Conservation (phyloP, 2,797 vertebrate genomes). For the Saxicola maurus region DNA sequence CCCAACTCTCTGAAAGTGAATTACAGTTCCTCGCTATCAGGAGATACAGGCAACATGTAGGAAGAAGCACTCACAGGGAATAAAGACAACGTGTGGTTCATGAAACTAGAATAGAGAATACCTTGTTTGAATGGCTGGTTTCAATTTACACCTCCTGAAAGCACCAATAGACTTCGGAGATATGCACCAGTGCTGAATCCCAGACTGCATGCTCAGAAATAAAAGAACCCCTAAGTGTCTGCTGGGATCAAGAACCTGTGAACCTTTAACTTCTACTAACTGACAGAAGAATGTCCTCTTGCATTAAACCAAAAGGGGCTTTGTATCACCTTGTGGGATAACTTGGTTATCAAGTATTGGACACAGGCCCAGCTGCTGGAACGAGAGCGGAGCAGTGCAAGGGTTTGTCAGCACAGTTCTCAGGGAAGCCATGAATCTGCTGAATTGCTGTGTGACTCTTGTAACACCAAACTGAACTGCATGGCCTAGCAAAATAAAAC, state of each 20-base stretch:
- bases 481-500: neutral
- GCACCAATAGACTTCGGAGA: neutral
- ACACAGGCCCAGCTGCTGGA: neutral
- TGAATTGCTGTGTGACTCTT: neutral
- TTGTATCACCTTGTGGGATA: neutral
- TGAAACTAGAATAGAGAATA: neutral
- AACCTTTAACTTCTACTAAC: conserved; percentile 13
- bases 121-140: neutral
- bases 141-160: neutral
- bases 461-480: neutral
- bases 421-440: conserved; percentile 11
- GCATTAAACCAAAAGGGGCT: neutral
- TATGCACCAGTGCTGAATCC: neutral
- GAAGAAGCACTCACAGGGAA: neutral
- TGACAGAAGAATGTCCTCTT: conserved; percentile 6
- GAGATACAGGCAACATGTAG: neutral
- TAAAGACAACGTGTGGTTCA: neutral
- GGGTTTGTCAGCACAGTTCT: neutral
- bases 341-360: conserved; percentile 1
- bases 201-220: neutral
- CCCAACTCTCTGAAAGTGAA: neutral
- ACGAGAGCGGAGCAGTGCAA: neutral
- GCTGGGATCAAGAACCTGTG: neutral
- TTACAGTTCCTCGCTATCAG: neutral
- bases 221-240: neutral